Percentiles rank a stretch among this genome's conserved stretches.
phyloP scores from a whole-genome alignment of 1,140 invertebrate species.

The Heliconius eleuchia region DNA sequence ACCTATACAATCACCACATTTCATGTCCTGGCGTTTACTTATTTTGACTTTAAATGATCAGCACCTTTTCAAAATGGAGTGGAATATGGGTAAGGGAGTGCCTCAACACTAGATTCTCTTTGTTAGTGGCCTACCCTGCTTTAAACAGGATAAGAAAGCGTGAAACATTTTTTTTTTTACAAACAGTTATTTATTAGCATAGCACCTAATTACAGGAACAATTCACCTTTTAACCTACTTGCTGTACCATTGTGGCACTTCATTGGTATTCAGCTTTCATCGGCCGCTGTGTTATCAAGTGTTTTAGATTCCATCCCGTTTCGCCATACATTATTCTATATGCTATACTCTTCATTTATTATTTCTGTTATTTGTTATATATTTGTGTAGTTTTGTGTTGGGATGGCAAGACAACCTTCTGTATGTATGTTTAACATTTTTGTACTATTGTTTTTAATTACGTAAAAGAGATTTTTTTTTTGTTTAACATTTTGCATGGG shows the following conservation, averaged over 20 bases:
- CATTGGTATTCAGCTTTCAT: constrained; percentile 75
- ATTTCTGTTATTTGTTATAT: neutral
- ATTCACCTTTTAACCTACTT: constrained; percentile 78
- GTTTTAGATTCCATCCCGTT: constrained; percentile 60
- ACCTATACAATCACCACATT: no score
- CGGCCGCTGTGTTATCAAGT: constrained; percentile 71
- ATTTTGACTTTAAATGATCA: no score
- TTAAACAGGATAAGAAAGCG: no score
- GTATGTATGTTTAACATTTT: neutral
- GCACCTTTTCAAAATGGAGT: no score
- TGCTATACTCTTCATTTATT: constrained; percentile 30
- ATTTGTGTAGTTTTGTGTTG: neutral
- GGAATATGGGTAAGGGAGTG: no score
- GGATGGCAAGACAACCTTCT: neutral
- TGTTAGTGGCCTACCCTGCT: no score
- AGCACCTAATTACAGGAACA: constrained; percentile 67
- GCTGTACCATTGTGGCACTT: constrained; percentile 51
- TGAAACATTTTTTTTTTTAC: no score
- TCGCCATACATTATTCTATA: constrained; percentile 27
- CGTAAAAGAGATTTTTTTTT: no score
- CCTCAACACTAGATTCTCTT: no score
- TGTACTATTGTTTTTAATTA: no score
- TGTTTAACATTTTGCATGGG: no score
- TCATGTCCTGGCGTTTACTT: no score
- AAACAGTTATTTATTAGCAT: constrained; percentile 9